Evolutionary conservation across 2,797 vertebrate species (phyloP).

Genomic region (Philypnodon macrostomus): DNA sequence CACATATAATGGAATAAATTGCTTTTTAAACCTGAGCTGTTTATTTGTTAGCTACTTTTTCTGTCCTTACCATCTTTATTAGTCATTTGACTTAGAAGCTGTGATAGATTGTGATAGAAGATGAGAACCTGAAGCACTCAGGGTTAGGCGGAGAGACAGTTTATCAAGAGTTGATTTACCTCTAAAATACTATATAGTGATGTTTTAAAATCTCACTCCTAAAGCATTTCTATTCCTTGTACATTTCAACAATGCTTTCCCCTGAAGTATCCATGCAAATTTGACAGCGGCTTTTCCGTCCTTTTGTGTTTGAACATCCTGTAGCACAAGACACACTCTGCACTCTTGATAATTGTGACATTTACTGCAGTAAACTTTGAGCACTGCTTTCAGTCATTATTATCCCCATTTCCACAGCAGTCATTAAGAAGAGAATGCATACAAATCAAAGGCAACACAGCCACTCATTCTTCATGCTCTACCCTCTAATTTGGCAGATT

Average conservation of each 20-base stretch:
- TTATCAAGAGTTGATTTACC: no score
- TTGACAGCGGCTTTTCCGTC: conserved; percentile 25
- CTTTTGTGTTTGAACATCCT: conserved; percentile 35
- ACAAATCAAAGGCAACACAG: conserved; percentile 41
- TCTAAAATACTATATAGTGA: no score
- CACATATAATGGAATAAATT: no score
- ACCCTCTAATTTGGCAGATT: conserved; percentile 33
- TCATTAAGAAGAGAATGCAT: conserved; percentile 48
- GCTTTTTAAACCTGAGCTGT: no score
- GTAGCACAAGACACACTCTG: conserved; percentile 32
- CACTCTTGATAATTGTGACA: conserved; percentile 55
- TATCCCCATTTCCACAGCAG: conserved; percentile 40
- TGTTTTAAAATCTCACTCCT: no score
- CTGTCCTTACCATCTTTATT: no score
- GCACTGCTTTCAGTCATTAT: conserved; percentile 50
- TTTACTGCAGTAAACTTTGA: conserved; percentile 59
- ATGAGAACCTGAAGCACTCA: no score
- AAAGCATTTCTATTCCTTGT: no score
- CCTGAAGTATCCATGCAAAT: conserved; percentile 11
- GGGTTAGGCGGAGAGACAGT: no score
- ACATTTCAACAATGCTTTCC: background rate
- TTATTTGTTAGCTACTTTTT: no score
- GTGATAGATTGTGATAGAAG: no score
- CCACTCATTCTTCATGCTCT: conserved; percentile 20
- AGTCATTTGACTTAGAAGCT: no score